A percentile compares a stretch with the other conserved stretches of the same genome.
These are phyloP conservation scores for Megalops atlanticus DNA, from an alignment of 2,113 vertebrate genomes.

Conservation along the genomic window DNA sequence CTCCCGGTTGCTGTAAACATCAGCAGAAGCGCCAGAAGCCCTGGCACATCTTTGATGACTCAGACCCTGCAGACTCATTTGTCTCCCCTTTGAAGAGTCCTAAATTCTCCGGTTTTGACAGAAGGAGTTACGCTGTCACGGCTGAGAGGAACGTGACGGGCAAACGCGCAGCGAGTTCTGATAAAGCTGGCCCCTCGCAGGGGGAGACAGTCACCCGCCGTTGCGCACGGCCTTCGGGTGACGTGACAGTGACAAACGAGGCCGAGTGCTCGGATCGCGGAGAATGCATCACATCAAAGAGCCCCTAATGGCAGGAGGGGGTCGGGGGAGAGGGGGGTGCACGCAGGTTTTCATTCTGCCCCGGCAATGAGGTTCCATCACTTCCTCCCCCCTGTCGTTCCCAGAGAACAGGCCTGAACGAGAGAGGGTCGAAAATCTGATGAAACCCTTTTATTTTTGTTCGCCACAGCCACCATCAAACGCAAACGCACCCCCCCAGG, in stretches of 20 bases:
- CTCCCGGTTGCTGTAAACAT: background rate
- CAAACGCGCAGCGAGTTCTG: conserved; percentile 28
- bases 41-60: conserved; percentile 34
- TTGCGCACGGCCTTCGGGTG: conserved; percentile 33
- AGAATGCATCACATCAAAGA: conserved; percentile 48
- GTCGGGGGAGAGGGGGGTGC: conserved; percentile 3
- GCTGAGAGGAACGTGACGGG: conserved; percentile 31
- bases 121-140: conserved; percentile 36
- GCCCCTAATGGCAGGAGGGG: conserved; percentile 38
- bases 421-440: conserved; percentile 16
- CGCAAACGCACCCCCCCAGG: background rate
- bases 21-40: background rate
- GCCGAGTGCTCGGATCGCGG: conserved; percentile 2
- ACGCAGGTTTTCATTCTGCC: conserved; percentile 32
- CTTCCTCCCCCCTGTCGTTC: conserved; percentile 6
- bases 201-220: background rate
- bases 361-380: conserved; percentile 24
- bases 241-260: conserved; percentile 50
- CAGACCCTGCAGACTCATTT: conserved; percentile 36
- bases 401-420: conserved; percentile 1
- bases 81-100: conserved; percentile 36
- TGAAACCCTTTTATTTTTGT: conserved; percentile 33
- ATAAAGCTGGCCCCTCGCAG: conserved; percentile 18
- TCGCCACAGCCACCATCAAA: conserved; percentile 10
- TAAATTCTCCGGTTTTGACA: conserved; percentile 36